Base-by-base conservation (phyloP, 2,113 vertebrate genomes). In the Mormyrus iriodes region DNA sequence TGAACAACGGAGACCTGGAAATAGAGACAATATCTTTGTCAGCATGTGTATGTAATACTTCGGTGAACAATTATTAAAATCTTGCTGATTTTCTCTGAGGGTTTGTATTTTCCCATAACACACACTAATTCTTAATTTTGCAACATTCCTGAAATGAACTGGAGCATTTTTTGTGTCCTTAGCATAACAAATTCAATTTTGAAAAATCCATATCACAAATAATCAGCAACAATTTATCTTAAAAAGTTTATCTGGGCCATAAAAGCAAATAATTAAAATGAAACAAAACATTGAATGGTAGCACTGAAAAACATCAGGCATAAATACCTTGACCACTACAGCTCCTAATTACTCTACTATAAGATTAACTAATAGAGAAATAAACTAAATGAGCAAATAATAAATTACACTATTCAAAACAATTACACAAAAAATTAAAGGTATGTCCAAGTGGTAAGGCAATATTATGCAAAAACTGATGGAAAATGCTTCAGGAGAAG, bases 1-100 rank as follows among this genome's bases (percentile, higher is more conserved):
- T 93, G 91, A 92, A 92, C 91, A 52, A 73, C 86, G 91, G 91
- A 91, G 87, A 91, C 69, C 90, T 90, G 61, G n/a, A 65, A 65
- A 92, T 92, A 91, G 17, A 79, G 58, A 69, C 8, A 39, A 31
- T 4, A 55, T 35, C 21, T 87, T 55, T 87, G 31, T 65, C 55
- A 87, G 19, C 42, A 65, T 44, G 24, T 24, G 9, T 17, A 19
- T 87, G 24, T 44, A 61, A 65, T 21, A 4, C 58, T 21, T 4
- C 4, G 24, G 85, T 52, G 17, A 61, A 24, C 6, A 58, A 44
- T n/a, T 44, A 87, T 24, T 21, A 61, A 44, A 19, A 61, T 61
- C 35, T 52, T 86, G 44, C 52, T 86, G 12, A 49, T 85, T 85
- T 48, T 85, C 10, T 85, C 48, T 85, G 88, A 24, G 35, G 48